Base-by-base conservation (phyloP, 2,797 vertebrate species). In the Rhinichthys osculus region DNA sequence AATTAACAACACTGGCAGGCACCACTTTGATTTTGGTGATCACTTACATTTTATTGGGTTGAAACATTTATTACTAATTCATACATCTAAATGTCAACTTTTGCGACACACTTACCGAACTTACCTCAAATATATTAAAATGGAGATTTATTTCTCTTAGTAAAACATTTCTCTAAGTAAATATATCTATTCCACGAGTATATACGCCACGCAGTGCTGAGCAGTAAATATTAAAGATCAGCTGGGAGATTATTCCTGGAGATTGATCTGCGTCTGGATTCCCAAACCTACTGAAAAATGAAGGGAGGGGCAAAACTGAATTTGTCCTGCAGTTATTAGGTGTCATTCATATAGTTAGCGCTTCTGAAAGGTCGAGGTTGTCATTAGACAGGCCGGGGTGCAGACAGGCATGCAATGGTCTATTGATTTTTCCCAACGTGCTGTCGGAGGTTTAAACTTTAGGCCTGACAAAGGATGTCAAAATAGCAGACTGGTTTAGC, bases 341-440 rank as follows among this genome's bases (percentile, higher is more conserved):
- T 88, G 88, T 86, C 87, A 86, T 87, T 86, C 87, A 89, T 80
- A 78, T 83, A 80, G 89, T 89, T 91, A 87, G 87, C 80, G 52
- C 35, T 78, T 83, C 83, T 83, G 84, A 91, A 92, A 91, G 91
- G 91, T 90, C 87, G 76, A 83, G 62, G 69, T 85, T 89, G 89
- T 89, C 89, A 91, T 92, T 89, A 90, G 67, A 71, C 78, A 27
- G 88, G 78, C 42, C 52, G 50, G 62, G 74, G n/a, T 83, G 86
- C 81, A 78, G 87, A 88, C 90, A 90, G 85, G 73, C 33, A 30
- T 30, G 87, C 89, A 71, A 89, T 78, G 73, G 66, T 64, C 82
- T 88, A 92, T 90, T 83, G 91, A 91, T 91, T 88, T 89, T 81
- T 77, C 57, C 40, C 27, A 89, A 88, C 82, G 78, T 79, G 33